Percentiles rank a stretch among this genome's conserved stretches.
These are phyloP conservation scores for Neogobius melanostomus DNA, from an alignment of 2,113 vertebrate genomes.

Conservation along the genomic window DNA sequence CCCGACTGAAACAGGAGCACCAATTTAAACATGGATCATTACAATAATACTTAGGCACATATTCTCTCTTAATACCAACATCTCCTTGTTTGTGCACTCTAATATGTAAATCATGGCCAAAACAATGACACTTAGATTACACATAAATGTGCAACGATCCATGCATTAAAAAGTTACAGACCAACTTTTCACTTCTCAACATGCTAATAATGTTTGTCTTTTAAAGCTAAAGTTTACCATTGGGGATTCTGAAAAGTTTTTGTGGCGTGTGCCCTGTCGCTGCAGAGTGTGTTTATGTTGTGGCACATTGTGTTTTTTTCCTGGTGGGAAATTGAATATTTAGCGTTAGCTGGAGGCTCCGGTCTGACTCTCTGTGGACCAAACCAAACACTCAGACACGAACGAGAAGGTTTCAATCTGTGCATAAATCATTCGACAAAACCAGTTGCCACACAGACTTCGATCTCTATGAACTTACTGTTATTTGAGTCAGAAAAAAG, in stretches of 20 bases:
- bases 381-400: not conserved
- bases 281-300: not conserved
- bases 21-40: too few species aligned
- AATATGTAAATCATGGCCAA: too few species aligned
- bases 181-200: too few species aligned
- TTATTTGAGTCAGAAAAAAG: too few species aligned
- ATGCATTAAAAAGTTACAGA: too few species aligned
- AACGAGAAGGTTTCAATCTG: conserved; percentile 4
- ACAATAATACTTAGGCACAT: too few species aligned
- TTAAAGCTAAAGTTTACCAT: not conserved
- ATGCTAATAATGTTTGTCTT: not conserved
- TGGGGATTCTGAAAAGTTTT: not conserved
- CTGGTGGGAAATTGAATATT: conserved; percentile 33
- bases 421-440: not conserved
- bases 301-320: conserved; percentile 27
- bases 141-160: too few species aligned
- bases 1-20: too few species aligned
- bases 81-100: too few species aligned
- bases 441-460: not conserved
- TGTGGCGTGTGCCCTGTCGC: not conserved
- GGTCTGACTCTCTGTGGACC: conserved; percentile 18
- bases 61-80: too few species aligned
- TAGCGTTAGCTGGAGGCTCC: conserved; percentile 21
- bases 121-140: too few species aligned
- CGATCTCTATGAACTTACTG: too few species aligned